Evolutionary conservation across 2,888 invertebrate genomes (phyloP).

Genomic region (Heliconius aoede): DNA sequence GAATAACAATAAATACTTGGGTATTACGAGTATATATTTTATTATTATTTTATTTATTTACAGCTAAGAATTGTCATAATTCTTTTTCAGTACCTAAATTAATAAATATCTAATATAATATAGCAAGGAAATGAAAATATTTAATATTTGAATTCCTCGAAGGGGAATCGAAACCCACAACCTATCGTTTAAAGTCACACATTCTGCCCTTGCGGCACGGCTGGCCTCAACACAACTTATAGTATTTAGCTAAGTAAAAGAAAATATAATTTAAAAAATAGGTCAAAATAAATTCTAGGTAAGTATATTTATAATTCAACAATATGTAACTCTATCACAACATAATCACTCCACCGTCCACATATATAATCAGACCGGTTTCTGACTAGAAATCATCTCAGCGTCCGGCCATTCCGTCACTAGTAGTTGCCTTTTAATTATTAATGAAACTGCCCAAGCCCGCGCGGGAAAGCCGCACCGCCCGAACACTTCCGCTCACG

Average conservation of each 20-base stretch:
- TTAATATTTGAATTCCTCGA: too few species aligned
- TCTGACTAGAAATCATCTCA: slow-evolving; percentile 79
- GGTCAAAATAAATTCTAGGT: slow-evolving; percentile 38
- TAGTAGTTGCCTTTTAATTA: slow-evolving; percentile 81
- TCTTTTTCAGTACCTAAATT: too few species aligned
- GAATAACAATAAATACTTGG: too few species aligned
- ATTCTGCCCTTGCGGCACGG: too few species aligned
- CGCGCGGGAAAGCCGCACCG: slow-evolving; percentile 82
- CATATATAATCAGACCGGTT: slow-evolving; percentile 59
- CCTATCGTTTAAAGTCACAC: too few species aligned
- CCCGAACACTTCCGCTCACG: slow-evolving; percentile 81
- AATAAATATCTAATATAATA: too few species aligned
- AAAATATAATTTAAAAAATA: slow-evolving; percentile 22
- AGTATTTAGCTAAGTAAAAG: neutral
- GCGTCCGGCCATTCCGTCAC: slow-evolving; percentile 80
- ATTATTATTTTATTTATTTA: too few species aligned
- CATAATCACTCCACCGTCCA: slow-evolving; percentile 65
- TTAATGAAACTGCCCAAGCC: slow-evolving; percentile 77
- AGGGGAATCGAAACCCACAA: too few species aligned
- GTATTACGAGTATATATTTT: too few species aligned
- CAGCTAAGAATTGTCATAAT: too few species aligned
- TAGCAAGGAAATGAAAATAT: too few species aligned
- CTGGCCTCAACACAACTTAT: neutral
- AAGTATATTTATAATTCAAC: slow-evolving; percentile 15
- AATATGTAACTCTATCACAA: slow-evolving; percentile 35